These are phyloP conservation scores for Ditula angustiorana DNA, from an alignment of 2,888 invertebrate genomes.

Conservation along the genomic window DNA sequence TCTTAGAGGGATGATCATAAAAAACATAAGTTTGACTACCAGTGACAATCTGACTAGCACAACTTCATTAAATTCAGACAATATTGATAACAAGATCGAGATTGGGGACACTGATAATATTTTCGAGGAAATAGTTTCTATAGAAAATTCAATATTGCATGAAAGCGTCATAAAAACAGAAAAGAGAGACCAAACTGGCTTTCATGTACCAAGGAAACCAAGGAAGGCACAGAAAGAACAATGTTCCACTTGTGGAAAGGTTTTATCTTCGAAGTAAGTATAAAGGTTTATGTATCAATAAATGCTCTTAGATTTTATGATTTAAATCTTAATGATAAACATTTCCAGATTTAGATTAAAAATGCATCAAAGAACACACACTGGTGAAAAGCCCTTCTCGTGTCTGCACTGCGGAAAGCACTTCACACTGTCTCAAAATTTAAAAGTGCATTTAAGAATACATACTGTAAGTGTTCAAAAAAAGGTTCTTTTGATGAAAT, in stretches of 20 bases:
- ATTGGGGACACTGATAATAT: slow-evolving; percentile 36
- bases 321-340: background rate
- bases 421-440: slow-evolving; percentile 73
- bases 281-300: slow-evolving; percentile 1
- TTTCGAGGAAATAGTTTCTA: slow-evolving; percentile 7
- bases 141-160: slow-evolving; percentile 29
- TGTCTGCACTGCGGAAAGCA: slow-evolving; percentile 73
- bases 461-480: slow-evolving; percentile 67
- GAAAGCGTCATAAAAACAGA: slow-evolving; percentile 39
- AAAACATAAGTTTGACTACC: background rate
- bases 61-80: background rate
- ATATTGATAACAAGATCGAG: slow-evolving; percentile 1
- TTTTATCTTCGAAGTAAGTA: slow-evolving; percentile 77
- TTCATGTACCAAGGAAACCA: slow-evolving; percentile 42
- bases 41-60: slow-evolving; percentile 1
- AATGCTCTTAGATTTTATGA: slow-evolving; percentile 10
- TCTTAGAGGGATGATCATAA: slow-evolving; percentile 50
- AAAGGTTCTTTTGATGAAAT: background rate
- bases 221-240: slow-evolving; percentile 62
- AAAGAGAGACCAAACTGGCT: slow-evolving; percentile 25
- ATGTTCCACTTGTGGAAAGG: slow-evolving; percentile 81
- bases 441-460: slow-evolving; percentile 75
- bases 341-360: slow-evolving; percentile 73
- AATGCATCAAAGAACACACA: slow-evolving; percentile 76
- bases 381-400: slow-evolving; percentile 67